Base-by-base conservation (phyloP, 2,113 vertebrate species). In the Gorsachius goisagi region DNA sequence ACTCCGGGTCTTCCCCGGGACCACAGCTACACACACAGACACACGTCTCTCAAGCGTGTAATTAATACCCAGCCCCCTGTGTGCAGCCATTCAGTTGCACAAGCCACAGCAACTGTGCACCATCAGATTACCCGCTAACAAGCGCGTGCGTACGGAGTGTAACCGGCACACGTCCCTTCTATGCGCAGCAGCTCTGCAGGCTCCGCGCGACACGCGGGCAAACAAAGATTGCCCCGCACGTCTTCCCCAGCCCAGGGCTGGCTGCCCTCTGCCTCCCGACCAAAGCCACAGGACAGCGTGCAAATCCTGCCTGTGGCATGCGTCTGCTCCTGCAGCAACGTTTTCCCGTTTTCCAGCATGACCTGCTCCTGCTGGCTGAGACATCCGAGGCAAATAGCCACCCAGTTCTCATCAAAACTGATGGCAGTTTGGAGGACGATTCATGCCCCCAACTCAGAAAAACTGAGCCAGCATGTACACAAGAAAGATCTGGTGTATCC, bases 31-130 rank as follows among this genome's bases (percentile, higher is more conserved):
- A 47, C 84, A 18, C 11, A 35, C 67, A 80, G 83, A 52, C 93
- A 89, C 80, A 26, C 11, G 6, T 56, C 95, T 96, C 94, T 96
- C 94, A 96, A 91, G 94, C 91, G 47, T 96, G 93, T 96, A 94
- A 96, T 97, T 96, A 96, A 96, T 13, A 88, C 78, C 94, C 93
- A 94, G 89, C 85, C 88, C 86, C 78, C 53, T 44, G 71, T 21
- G 81, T 15, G 15, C 78, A 96, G 91, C 10, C 91, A 39, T 8
- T 93, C 78, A 15, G 88, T 62, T 58, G 89, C 93, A 69, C 80
- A 79, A 52, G 89, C 89, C 93, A 17, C 64, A 14, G 93, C 6
- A 0, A 44, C 78, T 1, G 86, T 71, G 91, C 56, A 24, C 95
- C 77, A 81, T 87, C 93, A 87, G 94, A 82, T 75, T 68, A 15